These are phyloP conservation scores for Kobus ellipsiprymnus DNA, from an alignment of 2,113 vertebrate species.

Conservation along the genomic window DNA sequence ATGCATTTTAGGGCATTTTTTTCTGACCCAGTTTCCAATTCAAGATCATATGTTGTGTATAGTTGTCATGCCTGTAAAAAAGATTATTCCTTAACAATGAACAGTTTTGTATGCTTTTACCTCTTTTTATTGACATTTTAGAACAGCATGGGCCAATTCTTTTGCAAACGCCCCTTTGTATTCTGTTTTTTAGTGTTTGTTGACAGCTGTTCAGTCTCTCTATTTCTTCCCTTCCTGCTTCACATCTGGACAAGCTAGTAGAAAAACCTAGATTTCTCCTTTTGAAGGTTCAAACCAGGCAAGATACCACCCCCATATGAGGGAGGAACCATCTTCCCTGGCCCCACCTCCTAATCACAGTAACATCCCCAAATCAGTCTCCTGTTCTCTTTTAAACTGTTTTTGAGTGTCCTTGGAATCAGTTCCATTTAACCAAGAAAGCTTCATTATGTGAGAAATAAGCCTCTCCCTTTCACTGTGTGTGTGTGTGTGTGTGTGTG, in stretches of 20 bases:
- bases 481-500: not conserved
- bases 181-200: not conserved
- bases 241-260: not conserved
- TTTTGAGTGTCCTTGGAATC: not conserved
- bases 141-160: not conserved
- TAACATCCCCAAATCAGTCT: not conserved
- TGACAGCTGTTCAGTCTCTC: not conserved
- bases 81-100: not conserved
- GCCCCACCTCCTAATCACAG: not conserved
- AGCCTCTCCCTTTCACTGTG: not conserved
- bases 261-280: not conserved
- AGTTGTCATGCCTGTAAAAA: not conserved
- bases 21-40: not conserved
- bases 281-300: not conserved
- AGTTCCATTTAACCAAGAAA: not conserved
- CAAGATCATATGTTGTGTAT: not conserved
- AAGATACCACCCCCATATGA: not conserved
- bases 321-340: not conserved
- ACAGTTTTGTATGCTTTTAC: not conserved
- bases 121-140: not conserved
- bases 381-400: not conserved
- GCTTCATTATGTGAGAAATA: not conserved
- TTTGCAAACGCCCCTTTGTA: not conserved
- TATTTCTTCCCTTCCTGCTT: not conserved
- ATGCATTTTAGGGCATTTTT: not conserved